These are phyloP conservation scores for Hormaphis cornu DNA, from an alignment of 1,140 invertebrate genomes.

Conservation along the genomic window DNA sequence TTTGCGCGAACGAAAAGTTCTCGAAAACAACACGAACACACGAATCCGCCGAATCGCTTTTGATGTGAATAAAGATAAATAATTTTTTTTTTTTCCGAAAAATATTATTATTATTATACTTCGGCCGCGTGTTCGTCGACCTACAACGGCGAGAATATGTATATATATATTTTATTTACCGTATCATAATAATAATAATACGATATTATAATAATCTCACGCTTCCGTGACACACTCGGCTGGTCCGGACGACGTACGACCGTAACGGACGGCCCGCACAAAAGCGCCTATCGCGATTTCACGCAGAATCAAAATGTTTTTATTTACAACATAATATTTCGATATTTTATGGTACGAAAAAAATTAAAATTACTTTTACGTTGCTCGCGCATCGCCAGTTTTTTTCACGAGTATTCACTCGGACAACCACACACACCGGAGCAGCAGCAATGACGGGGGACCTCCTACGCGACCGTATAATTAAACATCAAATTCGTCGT, in stretches of 20 bases:
- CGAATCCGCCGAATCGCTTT: too few relatives aligned
- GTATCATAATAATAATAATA: too few relatives aligned
- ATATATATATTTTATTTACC: neutral
- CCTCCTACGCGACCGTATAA: slow-evolving; percentile 20
- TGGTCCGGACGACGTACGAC: neutral
- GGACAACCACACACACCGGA: too few relatives aligned
- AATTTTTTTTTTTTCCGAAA: too few relatives aligned
- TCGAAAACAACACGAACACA: too few relatives aligned
- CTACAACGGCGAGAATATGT: neutral
- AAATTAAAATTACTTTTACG: slow-evolving; percentile 4
- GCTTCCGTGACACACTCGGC: neutral
- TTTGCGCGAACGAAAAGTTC: too few relatives aligned
- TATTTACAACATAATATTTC: neutral
- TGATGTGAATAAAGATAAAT: too few relatives aligned
- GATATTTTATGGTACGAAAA: neutral
- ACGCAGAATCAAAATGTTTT: slow-evolving; percentile 11
- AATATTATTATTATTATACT: too few relatives aligned
- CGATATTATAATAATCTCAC: neutral
- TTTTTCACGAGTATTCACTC: neutral
- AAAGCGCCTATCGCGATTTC: neutral
- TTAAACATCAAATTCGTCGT: slow-evolving; percentile 25
- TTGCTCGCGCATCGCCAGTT: neutral
- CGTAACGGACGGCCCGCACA: neutral
- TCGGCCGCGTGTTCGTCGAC: neutral
- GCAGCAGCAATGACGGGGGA: neutral